Base-by-base conservation (phyloP, 2,797 vertebrate species). In the Sebastiscus tertius region DNA sequence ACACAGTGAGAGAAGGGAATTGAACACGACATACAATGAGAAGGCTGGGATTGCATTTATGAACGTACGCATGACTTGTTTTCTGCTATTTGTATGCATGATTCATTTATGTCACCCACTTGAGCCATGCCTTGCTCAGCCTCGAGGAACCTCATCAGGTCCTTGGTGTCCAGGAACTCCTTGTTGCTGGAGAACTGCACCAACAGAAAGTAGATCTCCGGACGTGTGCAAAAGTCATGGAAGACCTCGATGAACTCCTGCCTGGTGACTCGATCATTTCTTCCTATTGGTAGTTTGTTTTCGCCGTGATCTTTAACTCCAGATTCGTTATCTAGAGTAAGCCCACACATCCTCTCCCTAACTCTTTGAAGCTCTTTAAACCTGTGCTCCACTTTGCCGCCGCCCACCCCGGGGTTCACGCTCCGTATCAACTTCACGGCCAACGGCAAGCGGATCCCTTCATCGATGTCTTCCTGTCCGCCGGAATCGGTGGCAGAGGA, bases 101-200 rank as follows among this genome's bases (percentile, higher is more conserved):
- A 42, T 64, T 31, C 1, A 26, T 3, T 63, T 64, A 11, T 39
- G 75, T 73, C 84, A 90, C 96, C 95, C 89, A 98, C 97, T 13
- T 97, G 92, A 75, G 97, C 95, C 93, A 98, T 95, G 84, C 98
- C 98, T 91, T 99, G 98, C 81, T 99, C 98, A 59, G 98, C 98
- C 94, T 99, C 98, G 22, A 99, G 96, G 94, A 99, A 99, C 95
- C 96, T 97, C 97, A 96, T 98, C 86, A 99, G 94, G 91, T 98
- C 98, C 95, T 98, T 97, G 86, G 96, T 96, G 85, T 99, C 97
- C 88, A 99, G 94, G 87, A 96, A 98, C 94, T 99, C 98, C 94
- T 99, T 99, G 97, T 99, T 99, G 96, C 97, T 98, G 14, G 98
- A 99, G 95, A 98, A 99, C 94, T 98, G 98, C 94, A 99, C 98